These are phyloP conservation scores for Mylabris sibirica DNA, from an alignment of 2,888 invertebrate species.

Conservation along the genomic window DNA sequence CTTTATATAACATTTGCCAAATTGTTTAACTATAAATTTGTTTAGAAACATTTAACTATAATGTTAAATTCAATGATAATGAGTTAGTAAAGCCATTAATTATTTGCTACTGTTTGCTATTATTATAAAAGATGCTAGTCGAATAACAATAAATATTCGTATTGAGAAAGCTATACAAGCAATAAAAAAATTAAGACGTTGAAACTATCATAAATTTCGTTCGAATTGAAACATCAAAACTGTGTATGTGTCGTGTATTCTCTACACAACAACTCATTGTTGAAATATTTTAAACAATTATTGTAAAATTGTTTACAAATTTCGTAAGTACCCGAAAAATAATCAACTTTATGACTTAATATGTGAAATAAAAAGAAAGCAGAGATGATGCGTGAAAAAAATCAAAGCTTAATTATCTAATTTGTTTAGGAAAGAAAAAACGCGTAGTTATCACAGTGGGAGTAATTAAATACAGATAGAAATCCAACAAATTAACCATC, in stretches of 20 bases:
- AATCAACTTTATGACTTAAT: constrained; percentile 3
- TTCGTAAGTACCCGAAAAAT: background rate
- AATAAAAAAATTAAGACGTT: no score
- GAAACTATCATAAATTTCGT: background rate
- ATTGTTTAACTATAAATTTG: background rate
- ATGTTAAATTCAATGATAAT: background rate
- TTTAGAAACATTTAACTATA: background rate
- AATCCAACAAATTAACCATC: background rate
- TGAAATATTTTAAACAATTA: background rate
- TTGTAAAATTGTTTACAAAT: background rate
- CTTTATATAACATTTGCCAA: constrained; percentile 6
- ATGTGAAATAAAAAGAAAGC: background rate
- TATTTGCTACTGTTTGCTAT: background rate
- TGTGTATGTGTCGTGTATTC: background rate
- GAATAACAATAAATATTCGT: background rate
- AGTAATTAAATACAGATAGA: background rate
- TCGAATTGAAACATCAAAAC: background rate
- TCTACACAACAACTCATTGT: background rate
- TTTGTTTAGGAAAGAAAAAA: background rate
- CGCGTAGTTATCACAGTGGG: background rate
- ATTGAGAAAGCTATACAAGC: no score
- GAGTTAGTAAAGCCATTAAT: background rate
- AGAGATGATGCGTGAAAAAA: background rate
- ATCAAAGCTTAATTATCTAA: background rate
- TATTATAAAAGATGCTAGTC: background rate